These are phyloP conservation scores for Chiloscyllium plagiosum DNA, from an alignment of 2,113 vertebrate species.

Conservation along the genomic window DNA sequence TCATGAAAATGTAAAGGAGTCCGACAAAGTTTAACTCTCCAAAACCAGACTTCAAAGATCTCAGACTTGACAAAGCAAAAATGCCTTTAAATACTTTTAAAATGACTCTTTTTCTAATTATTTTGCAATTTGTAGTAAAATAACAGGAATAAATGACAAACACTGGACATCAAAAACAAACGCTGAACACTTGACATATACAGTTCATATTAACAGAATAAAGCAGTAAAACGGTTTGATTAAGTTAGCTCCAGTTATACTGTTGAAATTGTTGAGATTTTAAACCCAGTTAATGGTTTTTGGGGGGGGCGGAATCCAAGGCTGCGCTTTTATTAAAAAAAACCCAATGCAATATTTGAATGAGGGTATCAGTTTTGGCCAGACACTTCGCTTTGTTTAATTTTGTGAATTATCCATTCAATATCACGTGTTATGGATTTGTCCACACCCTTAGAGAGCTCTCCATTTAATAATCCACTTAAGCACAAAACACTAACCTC, in stretches of 20 bases:
- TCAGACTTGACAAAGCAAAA: background rate
- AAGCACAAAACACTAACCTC: background rate
- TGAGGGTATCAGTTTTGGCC: background rate
- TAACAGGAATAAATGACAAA: background rate
- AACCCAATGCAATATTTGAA: background rate
- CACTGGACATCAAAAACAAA: background rate
- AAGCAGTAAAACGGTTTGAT: background rate
- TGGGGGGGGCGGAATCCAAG: background rate
- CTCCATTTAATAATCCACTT: background rate
- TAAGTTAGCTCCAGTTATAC: background rate
- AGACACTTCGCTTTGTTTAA: background rate
- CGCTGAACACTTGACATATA: background rate
- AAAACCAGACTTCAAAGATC: conserved; percentile 27
- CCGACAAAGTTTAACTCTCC: conserved; percentile 28
- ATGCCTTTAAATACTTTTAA: background rate
- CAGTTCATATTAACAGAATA: background rate
- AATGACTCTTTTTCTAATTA: background rate
- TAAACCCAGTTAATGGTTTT: background rate
- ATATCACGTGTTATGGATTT: background rate
- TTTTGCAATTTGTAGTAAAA: background rate
- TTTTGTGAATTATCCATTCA: background rate
- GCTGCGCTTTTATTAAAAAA: too few relatives aligned
- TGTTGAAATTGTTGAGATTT: background rate
- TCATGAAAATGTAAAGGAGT: conserved; percentile 38
- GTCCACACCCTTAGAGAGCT: background rate